Evolutionary conservation across 2,797 vertebrate species (phyloP), one percentile per base, ranked within the genome.

Genomic region (Holocentrus rufus): DNA sequence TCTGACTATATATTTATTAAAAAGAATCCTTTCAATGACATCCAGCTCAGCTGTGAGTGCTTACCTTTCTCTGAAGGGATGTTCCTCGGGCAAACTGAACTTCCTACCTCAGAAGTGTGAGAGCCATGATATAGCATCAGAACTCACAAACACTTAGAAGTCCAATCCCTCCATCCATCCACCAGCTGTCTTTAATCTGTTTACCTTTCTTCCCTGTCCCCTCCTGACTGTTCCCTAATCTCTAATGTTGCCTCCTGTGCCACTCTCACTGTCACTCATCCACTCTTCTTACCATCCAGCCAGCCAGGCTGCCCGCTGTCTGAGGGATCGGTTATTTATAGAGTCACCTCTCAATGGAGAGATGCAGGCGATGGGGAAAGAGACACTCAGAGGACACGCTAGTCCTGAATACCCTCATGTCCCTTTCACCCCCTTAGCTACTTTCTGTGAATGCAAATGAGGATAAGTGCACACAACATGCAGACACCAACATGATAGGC

Each of bases 301-400:
- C 80, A 71, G 72, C 60, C 82, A 78, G 81, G 67, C 82, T 39
- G 60, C 77, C 78, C 68, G 64, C 82, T 83, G 82, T 90, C 87
- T 87, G 82, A 90, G 77, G 83, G 87, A 89, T 79, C 82, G 74
- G 84, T 85, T 92, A 91, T 92, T 92, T 91, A 91, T 92, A 92
- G 88, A 83, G 80, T 88, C 85, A 82, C 86, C 85, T 90, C 78
- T 72, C 59, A 17, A 79, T 84, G 74, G 69, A 71, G 71, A 77
- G 74, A 84, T 74, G 55, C 68, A 78, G 71, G 70, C 79, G 64
- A 23, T 65, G 74, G 69, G 75, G 66, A 54, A 60, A 84, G 54
- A 88, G 73, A 79, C 76, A 70, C 78, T 78, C 80, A 86, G 83
- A 87, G 87, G 85, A 81, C 81, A 83, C 65, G 76, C n/a, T 46